Base-by-base conservation (phyloP, 2,888 invertebrate genomes). In the Tortrix viridana region DNA sequence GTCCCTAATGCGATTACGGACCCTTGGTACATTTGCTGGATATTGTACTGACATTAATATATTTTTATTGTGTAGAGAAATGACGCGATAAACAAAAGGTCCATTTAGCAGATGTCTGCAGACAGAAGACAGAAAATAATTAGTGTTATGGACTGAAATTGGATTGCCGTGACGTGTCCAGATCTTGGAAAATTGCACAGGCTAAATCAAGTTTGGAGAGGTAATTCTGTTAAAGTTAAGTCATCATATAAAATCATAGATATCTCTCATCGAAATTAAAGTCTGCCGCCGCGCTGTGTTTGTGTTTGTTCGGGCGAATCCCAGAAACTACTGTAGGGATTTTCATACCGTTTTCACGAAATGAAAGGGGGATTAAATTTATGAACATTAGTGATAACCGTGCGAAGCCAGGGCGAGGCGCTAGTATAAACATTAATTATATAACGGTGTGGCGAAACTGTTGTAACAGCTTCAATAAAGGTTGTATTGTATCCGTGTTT, bases 41-140 rank as follows among this genome's bases (percentile, higher is more conserved):
- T 71, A 71, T 71, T 65, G 65, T 59, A 57, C 32, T 71, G 74
- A 77, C 89, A 89, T 89, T 88, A 90, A 89, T 90, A 86, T 89
- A 62, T 89, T 89, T 89, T 89, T 89, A 89, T 85, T 82, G 79
- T 82, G 73, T 75, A 70, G 71, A 81, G 88, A 84, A 85, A 88
- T 84, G 88, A 82, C 78, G 84, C 83, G 83, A 84, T 84, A 88
- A 87, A 89, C 89, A 89, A 86, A 84, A 81, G 77, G 77, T 74
- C 75, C 82, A 82, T 85, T 84, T 75, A 74, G 75, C 85, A 86
- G 86, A 86, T 82, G 85, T 73, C 67, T 50, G 56, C 44, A 55
- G 55, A 61, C 32, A 32, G 48, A 62, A 62, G 49, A 44, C 53
- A 63, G 57, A 63, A 41, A 20, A 43, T 48, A 57, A 63, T 63